Evolutionary conservation across 2,113 vertebrate species (phyloP).

Genomic region (Phrynocephalus versicolor): DNA sequence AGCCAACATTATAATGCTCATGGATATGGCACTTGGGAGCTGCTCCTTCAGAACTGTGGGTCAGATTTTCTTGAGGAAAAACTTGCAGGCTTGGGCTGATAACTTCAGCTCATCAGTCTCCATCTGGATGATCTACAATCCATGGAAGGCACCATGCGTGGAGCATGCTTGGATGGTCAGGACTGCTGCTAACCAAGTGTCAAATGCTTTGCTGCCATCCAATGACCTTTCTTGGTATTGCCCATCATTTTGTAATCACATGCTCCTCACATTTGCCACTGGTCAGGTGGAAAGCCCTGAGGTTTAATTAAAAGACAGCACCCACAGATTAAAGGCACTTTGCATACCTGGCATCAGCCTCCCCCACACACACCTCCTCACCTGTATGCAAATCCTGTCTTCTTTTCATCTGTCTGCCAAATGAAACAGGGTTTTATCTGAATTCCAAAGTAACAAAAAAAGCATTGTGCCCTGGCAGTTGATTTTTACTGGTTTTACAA

Average conservation of each 20-base stretch:
- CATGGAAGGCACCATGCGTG: background rate
- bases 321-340: conserved; percentile 33
- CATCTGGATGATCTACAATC: background rate
- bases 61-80: background rate
- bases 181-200: fast-evolving
- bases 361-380: conserved; percentile 44
- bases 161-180: background rate
- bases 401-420: conserved; percentile 66
- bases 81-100: conserved; percentile 9
- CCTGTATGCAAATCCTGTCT: conserved; percentile 76
- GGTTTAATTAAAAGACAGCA: conserved; percentile 34
- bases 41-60: background rate
- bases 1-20: too few species aligned
- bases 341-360: conserved; percentile 60
- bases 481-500: conserved; percentile 75
- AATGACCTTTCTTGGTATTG: conserved; percentile 43
- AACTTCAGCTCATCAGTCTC: background rate
- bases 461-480: conserved; percentile 77
- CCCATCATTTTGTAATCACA: background rate
- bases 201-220: conserved; percentile 73
- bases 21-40: too few species aligned
- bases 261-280: background rate
- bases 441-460: conserved; percentile 61
- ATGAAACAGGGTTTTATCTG: conserved; percentile 68
- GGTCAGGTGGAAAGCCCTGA: background rate